A percentile compares a stretch with the other conserved stretches of the same genome.
Conservation (phyloP, 2,888 invertebrate genomes). For the Salpingus planirostris region DNA sequence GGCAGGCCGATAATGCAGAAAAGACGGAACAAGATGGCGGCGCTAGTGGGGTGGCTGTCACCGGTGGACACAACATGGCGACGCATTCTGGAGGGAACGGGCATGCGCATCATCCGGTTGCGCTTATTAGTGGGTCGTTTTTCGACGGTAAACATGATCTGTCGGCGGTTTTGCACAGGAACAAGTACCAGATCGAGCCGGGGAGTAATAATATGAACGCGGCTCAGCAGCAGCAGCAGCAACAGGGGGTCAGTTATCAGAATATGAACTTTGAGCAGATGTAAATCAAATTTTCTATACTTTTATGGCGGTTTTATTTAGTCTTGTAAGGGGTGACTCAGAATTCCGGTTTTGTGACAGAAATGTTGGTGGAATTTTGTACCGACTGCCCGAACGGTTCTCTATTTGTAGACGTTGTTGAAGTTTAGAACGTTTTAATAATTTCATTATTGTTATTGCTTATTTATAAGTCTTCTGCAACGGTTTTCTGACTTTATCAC, state of each 20-base stretch:
- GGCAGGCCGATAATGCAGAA: constrained; percentile 19
- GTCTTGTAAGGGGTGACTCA: too few species aligned
- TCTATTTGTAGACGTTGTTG: too few species aligned
- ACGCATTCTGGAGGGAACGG: neutral
- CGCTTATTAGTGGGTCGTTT: constrained; percentile 54
- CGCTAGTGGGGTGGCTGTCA: too few species aligned
- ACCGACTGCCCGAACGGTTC: too few species aligned
- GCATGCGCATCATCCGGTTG: constrained; percentile 47
- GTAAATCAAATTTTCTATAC: too few species aligned
- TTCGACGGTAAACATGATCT: constrained; percentile 66
- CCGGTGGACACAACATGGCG: neutral
- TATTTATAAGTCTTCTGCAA: too few species aligned
- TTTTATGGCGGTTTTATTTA: too few species aligned
- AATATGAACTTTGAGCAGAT: constrained; percentile 70
- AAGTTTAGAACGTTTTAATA: too few species aligned
- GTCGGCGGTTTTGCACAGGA: constrained; percentile 47
- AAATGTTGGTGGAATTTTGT: too few species aligned
- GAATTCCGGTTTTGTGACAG: too few species aligned
- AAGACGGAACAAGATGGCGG: constrained; percentile 5
- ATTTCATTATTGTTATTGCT: too few species aligned
- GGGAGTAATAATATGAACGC: constrained; percentile 22
- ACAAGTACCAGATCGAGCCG: constrained; percentile 33
- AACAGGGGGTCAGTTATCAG: constrained; percentile 60
- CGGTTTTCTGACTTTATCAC: too few species aligned
- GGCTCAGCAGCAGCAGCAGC: constrained; percentile 4